These are phyloP conservation scores for Microplitis manilae DNA, from an alignment of 2,888 invertebrate genomes.

Conservation along the genomic window DNA sequence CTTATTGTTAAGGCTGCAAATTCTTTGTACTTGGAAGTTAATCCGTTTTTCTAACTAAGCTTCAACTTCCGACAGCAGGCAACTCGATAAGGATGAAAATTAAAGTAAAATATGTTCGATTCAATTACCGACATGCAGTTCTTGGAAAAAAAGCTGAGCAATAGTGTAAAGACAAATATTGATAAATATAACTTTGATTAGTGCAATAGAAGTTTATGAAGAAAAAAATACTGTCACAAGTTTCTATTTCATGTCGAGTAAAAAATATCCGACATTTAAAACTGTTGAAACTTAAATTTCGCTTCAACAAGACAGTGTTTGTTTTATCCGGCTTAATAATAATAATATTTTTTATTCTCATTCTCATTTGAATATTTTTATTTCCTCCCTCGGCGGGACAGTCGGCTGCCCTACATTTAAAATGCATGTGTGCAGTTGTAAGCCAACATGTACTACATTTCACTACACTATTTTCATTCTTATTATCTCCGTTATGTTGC, in stretches of 20 bases:
- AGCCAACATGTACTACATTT: neutral
- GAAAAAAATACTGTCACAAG: neutral
- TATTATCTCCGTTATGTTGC: neutral
- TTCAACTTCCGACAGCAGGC: too few species aligned
- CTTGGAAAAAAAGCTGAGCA: too few species aligned
- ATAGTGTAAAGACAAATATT: too few species aligned
- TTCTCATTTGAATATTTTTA: neutral
- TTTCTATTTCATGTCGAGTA: neutral
- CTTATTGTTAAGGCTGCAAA: too few species aligned
- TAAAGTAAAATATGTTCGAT: too few species aligned
- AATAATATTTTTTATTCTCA: neutral
- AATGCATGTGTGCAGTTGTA: conserved; percentile 1
- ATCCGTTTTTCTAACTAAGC: too few species aligned
- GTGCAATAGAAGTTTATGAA: too few species aligned
- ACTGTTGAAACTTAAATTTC: neutral
- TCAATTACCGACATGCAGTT: too few species aligned
- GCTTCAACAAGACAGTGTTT: neutral
- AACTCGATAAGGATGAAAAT: too few species aligned
- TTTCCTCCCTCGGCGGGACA: neutral
- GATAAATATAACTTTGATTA: too few species aligned
- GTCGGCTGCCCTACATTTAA: neutral
- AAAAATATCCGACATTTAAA: neutral
- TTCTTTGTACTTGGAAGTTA: too few species aligned
- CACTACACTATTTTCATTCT: neutral
- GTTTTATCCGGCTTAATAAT: neutral